phyloP scores from a whole-genome alignment of 1,140 invertebrate genomes.

The Cherax quadricarinatus region DNA sequence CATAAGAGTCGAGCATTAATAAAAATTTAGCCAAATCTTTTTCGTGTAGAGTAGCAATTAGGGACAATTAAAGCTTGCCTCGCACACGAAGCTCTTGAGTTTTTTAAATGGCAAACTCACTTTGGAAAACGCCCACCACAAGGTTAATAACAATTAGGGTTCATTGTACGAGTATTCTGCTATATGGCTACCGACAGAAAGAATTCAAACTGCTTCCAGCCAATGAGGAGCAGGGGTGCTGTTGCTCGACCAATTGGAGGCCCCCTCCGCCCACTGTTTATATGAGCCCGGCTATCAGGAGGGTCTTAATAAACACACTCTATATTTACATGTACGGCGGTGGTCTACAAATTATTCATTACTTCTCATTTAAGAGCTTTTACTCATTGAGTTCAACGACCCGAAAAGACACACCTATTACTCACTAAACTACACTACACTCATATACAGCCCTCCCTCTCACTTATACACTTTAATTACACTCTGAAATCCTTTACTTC shows the following conservation, averaged over 20 bases:
- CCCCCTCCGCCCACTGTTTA: neutral
- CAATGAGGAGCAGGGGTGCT: slow-evolving; percentile 35
- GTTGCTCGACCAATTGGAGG: slow-evolving; percentile 14
- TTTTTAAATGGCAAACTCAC: neutral
- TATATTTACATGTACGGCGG: slow-evolving; percentile 24
- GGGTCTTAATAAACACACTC: slow-evolving; percentile 38
- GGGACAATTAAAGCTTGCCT: neutral
- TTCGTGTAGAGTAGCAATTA: neutral
- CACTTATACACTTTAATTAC: neutral
- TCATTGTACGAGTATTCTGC: slow-evolving; percentile 21
- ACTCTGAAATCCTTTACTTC: neutral
- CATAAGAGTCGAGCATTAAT: neutral
- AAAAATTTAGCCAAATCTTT: neutral
- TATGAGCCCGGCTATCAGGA: slow-evolving; percentile 37
- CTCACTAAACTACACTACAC: neutral
- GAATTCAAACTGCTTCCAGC: slow-evolving; percentile 55
- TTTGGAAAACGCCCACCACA: neutral
- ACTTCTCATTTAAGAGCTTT: neutral
- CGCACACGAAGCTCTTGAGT: neutral
- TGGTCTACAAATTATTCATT: slow-evolving; percentile 5
- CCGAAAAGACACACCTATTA: neutral
- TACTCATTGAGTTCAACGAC: too few relatives aligned
- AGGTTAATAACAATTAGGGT: neutral
- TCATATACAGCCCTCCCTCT: neutral
- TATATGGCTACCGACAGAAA: slow-evolving; percentile 31